phyloP scores from a whole-genome alignment of 2,888 invertebrate genomes.

The Thyatira batis region DNA sequence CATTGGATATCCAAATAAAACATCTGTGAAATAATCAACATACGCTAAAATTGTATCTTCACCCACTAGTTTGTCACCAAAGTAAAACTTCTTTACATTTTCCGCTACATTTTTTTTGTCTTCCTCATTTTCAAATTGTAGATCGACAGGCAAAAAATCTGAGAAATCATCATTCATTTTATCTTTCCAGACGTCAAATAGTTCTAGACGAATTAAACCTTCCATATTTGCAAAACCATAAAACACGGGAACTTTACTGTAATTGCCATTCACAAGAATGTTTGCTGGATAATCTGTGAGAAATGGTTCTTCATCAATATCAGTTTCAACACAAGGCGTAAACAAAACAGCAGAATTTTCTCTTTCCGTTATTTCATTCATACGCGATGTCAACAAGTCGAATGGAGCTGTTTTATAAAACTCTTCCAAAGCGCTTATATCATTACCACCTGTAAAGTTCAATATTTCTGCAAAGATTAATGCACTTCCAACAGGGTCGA shows the following conservation, averaged over 20 bases:
- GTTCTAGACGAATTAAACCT: slow-evolving; percentile 27
- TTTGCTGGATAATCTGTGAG: slow-evolving; percentile 31
- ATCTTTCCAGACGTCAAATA: slow-evolving; percentile 29
- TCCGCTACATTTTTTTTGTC: slow-evolving; percentile 33
- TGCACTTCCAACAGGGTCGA: slow-evolving; percentile 50
- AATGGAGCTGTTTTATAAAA: slow-evolving; percentile 44
- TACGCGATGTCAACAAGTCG: slow-evolving; percentile 14
- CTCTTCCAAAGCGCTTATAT: slow-evolving; percentile 44
- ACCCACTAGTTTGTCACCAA: slow-evolving; percentile 35
- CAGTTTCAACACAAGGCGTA: slow-evolving; percentile 35
- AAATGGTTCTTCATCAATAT: slow-evolving; percentile 29
- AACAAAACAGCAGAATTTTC: slow-evolving; percentile 14
- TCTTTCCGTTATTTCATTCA: neutral
- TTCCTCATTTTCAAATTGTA: slow-evolving; percentile 35
- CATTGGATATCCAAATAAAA: slow-evolving; percentile 38
- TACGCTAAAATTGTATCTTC: slow-evolving; percentile 24
- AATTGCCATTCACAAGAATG: slow-evolving; percentile 23
- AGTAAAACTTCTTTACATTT: slow-evolving; percentile 46
- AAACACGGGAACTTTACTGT: slow-evolving; percentile 28
- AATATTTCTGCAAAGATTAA: slow-evolving; percentile 42
- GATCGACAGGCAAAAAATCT: slow-evolving; percentile 45
- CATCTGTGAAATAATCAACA: slow-evolving; percentile 55
- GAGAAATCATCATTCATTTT: slow-evolving; percentile 45
- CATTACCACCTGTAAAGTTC: slow-evolving; percentile 39
- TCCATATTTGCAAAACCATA: slow-evolving; percentile 49